A percentile compares a stretch with the other conserved stretches of the same genome.
These are phyloP conservation scores for Ochotona curzoniae DNA, from an alignment of 2,113 vertebrate genomes.

Conservation along the genomic window DNA sequence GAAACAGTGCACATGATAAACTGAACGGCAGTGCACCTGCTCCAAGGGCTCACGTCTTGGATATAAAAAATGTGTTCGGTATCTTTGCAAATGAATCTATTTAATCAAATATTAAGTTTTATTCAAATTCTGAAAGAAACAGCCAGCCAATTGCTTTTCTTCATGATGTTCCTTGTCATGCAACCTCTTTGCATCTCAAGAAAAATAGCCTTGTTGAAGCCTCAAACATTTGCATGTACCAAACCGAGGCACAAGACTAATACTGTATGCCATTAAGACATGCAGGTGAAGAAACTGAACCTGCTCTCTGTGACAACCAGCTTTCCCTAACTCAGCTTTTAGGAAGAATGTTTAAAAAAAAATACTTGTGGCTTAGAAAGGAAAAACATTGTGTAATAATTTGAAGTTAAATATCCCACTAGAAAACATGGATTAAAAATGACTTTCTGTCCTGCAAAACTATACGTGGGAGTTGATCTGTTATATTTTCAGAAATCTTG, in stretches of 20 bases:
- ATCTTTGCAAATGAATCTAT: constrained; percentile 91
- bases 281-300: constrained; percentile 82
- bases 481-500: neutral
- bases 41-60: constrained; percentile 80
- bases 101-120: constrained; percentile 95
- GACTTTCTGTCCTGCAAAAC: constrained; percentile 19
- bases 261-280: constrained; percentile 78
- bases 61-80: constrained; percentile 76
- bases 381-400: neutral
- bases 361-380: neutral
- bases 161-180: constrained; percentile 87
- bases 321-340: neutral
- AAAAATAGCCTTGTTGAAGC: constrained; percentile 90
- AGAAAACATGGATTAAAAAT: constrained; percentile 17
- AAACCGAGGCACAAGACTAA: constrained; percentile 82
- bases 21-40: constrained; percentile 84
- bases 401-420: neutral
- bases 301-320: constrained; percentile 47
- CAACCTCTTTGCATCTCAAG: constrained; percentile 94
- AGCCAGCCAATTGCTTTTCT: constrained; percentile 89
- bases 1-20: constrained; percentile 77
- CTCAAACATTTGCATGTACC: constrained; percentile 90
- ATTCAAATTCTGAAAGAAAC: constrained; percentile 92
- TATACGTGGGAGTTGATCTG: neutral
- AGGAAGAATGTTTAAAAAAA: neutral